A percentile compares a stretch with the other conserved stretches of the same genome.
phyloP scores from a whole-genome alignment of 2,113 vertebrate genomes.

The Cebidichthys violaceus region DNA sequence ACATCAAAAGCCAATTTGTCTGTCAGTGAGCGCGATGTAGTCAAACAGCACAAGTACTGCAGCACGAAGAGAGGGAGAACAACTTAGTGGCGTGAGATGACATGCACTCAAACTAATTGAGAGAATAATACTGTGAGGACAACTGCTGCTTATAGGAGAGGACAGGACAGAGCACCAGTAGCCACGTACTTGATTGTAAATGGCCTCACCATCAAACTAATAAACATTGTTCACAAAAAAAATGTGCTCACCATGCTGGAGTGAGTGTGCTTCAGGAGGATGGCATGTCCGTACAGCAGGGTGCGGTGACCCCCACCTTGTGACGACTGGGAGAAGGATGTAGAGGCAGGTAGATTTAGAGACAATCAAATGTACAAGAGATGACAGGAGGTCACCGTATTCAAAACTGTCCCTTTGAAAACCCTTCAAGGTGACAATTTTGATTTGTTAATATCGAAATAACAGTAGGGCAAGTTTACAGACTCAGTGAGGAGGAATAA shows the following conservation, averaged over 20 bases:
- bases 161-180: not conserved
- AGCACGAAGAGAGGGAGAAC: constrained; percentile 24
- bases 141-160: not conserved
- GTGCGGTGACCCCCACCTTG: constrained; percentile 94
- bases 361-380: constrained; percentile 11
- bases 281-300: constrained; percentile 92
- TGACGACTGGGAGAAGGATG: constrained; percentile 83
- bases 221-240: not conserved
- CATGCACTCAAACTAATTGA: not conserved
- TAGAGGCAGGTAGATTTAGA: not conserved
- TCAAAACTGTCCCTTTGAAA: not conserved
- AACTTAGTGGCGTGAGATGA: not conserved
- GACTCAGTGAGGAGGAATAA: not conserved
- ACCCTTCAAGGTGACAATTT: not conserved
- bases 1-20: constrained; percentile 95
- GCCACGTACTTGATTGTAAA: not conserved
- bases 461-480: not conserved
- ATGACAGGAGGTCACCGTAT: not conserved
- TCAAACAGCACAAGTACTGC: constrained; percentile 93
- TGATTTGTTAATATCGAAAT: not conserved
- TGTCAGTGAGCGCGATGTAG: constrained; percentile 92
- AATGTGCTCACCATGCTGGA: constrained; percentile 89
- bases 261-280: constrained; percentile 92
- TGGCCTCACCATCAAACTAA: not conserved
- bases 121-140: not conserved